These are phyloP conservation scores for Eclectus roratus DNA, from an alignment of 2,113 vertebrate species.

Conservation along the genomic window DNA sequence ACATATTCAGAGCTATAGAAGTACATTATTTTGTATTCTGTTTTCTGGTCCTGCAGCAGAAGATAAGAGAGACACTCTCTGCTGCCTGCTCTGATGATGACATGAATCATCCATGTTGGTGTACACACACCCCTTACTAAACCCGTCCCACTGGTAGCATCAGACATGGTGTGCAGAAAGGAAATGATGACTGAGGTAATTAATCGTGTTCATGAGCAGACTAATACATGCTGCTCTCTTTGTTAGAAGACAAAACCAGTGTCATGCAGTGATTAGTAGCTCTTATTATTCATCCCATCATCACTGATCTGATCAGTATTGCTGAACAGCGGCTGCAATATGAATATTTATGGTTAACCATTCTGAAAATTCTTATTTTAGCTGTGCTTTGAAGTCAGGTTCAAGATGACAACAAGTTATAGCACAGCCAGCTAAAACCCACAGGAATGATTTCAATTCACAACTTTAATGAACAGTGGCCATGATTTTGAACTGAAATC, in stretches of 20 bases:
- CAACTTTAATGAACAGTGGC: not conserved
- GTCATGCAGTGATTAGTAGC: not conserved
- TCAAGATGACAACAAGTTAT: not conserved
- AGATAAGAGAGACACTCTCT: not conserved
- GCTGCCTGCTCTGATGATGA: not conserved
- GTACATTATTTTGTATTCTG: not conserved
- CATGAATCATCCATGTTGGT: not conserved
- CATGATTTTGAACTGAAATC: not conserved
- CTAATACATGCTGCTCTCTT: not conserved
- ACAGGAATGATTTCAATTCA: not conserved
- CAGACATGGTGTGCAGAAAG: rapidly evolving
- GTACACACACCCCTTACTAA: not conserved
- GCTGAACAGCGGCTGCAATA: not conserved
- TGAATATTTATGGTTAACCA: not conserved
- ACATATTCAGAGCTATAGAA: not conserved
- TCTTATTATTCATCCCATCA: not conserved
- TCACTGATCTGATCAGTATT: not conserved
- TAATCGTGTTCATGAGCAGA: not conserved
- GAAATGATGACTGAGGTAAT: not conserved
- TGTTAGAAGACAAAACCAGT: not conserved
- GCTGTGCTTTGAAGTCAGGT: not conserved
- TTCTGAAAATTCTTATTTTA: not conserved
- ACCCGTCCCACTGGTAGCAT: not conserved
- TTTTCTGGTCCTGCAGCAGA: not conserved
- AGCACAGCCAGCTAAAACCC: not conserved